Evolutionary conservation across 2,888 invertebrate genomes (phyloP), one percentile per base, ranked within the genome.

Genomic region (Marronus borbonicus): DNA sequence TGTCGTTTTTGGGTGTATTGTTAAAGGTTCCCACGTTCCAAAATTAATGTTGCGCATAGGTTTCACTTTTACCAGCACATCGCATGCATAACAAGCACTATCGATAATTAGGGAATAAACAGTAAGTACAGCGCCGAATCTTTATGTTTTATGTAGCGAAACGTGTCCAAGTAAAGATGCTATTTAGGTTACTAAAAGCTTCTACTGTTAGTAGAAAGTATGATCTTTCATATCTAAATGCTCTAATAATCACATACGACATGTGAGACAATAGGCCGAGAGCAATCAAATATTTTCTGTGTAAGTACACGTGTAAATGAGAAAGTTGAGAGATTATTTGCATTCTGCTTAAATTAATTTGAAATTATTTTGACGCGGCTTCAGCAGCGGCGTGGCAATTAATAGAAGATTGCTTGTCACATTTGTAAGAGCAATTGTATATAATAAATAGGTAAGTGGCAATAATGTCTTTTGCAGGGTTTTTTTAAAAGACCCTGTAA

Each of bases 11-110:
- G 12, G 20, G 8, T 60, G 24, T 20, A 60, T 60, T 62, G 2
- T 28, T 62, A 3, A 5, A 62, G 12, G 28, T 62, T 62, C 62
- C 31, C 62, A 62, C 62, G 62, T 62, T 62, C 62, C 62, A 24
- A 62, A 62, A 62, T 62, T 14, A 62, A 28, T 62, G 31, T 28
- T 62, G 24, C 62, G 62, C 31, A 0, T 62, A 14, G 62, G 12
- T 62, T 28, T 62, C 28, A 20, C 20, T 62, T 62, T 62, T 28
- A 62, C 62, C 24, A 24, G 8, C 24, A 10, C 60, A 60, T 60
- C 5, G 7, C 4, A 8, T 20, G 1, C 20, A 58, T 5, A 62
- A 28, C 5, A 31, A 62, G 31, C 7, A 10, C 62, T 31, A 31
- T n/a, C 31, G 14, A 31, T 62, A 62, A 62, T 62, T 31, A 62